Evolutionary conservation across 2,113 vertebrate genomes (phyloP), one percentile per base, ranked within the genome.

Genomic region (Syngnathus floridae): DNA sequence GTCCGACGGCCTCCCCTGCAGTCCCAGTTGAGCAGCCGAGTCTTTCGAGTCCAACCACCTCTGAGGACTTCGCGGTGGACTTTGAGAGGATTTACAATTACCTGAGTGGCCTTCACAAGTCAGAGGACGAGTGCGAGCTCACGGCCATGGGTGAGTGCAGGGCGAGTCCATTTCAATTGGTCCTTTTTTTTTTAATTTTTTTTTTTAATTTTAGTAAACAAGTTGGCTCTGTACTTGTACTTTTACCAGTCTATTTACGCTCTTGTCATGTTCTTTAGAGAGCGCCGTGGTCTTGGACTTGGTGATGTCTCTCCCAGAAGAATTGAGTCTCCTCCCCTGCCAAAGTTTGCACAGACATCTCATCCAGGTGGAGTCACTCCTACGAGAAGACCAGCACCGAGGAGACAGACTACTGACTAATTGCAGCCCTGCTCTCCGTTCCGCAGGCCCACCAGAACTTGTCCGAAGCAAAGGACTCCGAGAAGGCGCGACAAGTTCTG

Each of bases 1-100:
- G 0, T 19, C 54, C 52, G 0, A 31, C 67, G 46, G 36, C 38
- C 2, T 61, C 43, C 45, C 38, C 22, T 22, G 57, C 36, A 6
- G 19, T 65, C 7, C 35, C 5, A 35, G 0, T 35, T 17, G 17
- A 40, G 21, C 65, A 0, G 13, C 31, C 35, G 7, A 0, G n/a
- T 10, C 10, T 14, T 13, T 21, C 7, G 31, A 46, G 22, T 63
- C 5, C 36, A 45, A 35, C 46, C 51, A 31, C 11, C n/a, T 35
- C 40, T 43, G 0, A 35, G 4, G 72, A 65, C 17, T 64, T 9
- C 11, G 40, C 36, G 0, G 87, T 90, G 48, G 76, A 90, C 75
- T 91, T 91, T 80, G 90, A 91, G 77, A 91, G 40, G 69, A 79
- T 92, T 66, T 91, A 92, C 59, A 51, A 45, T 1, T 91, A 80